Evolutionary conservation across 2,888 invertebrate species (phyloP).

Genomic region (Leucoptera coffeella): DNA sequence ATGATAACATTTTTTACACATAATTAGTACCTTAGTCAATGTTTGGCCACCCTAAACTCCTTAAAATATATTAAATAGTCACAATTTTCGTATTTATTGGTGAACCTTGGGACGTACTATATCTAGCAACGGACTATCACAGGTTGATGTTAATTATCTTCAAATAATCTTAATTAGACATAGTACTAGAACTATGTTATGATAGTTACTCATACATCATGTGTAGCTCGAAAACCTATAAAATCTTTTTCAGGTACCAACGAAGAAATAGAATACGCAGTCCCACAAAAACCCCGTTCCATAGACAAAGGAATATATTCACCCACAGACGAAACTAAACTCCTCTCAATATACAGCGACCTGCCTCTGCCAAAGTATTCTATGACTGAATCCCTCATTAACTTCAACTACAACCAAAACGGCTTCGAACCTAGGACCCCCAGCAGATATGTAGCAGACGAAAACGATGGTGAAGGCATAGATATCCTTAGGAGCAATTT

Average conservation of each 20-base stretch:
- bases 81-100: too few relatives aligned
- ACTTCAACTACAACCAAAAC: constrained; percentile 43
- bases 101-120: too few relatives aligned
- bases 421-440: constrained; percentile 42
- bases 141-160: too few relatives aligned
- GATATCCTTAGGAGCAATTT: constrained; percentile 37
- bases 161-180: too few relatives aligned
- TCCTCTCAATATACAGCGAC: constrained; percentile 29
- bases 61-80: too few relatives aligned
- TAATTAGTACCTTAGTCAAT: too few relatives aligned
- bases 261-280: constrained; percentile 46
- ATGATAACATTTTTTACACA: too few relatives aligned
- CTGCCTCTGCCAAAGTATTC: constrained; percentile 55
- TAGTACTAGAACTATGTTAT: too few relatives aligned
- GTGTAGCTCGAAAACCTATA: too few relatives aligned
- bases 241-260: constrained; percentile 33
- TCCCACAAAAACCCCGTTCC: constrained; percentile 41
- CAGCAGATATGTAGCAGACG: constrained; percentile 33
- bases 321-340: constrained; percentile 44
- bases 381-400: constrained; percentile 48
- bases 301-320: constrained; percentile 41
- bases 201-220: too few relatives aligned
- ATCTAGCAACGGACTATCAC: too few relatives aligned
- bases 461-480: constrained; percentile 40
- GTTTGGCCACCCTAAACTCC: too few relatives aligned